Percentiles rank a stretch among this genome's conserved stretches.
Evolutionary conservation across 2,113 vertebrate species (phyloP).

Genomic region (mouse (Mus musculus)): GRCm39 chr13:81531001-81531500

Average conservation of each 20-base stretch:
- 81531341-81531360: background rate
- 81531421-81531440: background rate
- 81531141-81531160: background rate
- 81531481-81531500: background rate
- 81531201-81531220: background rate
- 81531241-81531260: background rate
- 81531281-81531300: background rate
- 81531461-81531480: background rate
- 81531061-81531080: background rate
- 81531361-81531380: no score
- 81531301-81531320: no score
- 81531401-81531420: background rate
- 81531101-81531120: background rate
- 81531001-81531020: background rate
- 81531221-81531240: background rate
- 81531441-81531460: background rate
- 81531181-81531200: background rate
- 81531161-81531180: background rate
- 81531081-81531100: background rate
- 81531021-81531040: background rate
- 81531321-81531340: background rate
- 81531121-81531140: background rate
- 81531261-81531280: background rate
- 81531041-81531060: background rate
- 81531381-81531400: background rate